A percentile compares a stretch with the other conserved stretches of the same genome.
These are phyloP conservation scores for Rhodinocichla rosea DNA, from an alignment of 2,113 vertebrate genomes.

Conservation along the genomic window DNA sequence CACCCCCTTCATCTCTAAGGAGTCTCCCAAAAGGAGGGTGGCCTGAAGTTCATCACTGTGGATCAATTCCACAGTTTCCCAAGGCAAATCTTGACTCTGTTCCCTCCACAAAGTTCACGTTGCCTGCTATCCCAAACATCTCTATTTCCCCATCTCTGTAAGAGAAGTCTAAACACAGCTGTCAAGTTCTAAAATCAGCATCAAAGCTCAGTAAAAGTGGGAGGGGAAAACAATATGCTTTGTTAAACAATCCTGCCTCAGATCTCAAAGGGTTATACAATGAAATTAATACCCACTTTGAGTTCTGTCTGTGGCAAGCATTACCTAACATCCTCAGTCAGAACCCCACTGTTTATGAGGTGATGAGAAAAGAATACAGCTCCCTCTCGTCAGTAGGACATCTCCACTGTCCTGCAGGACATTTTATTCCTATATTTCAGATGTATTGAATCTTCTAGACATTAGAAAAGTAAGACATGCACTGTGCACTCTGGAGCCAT, in stretches of 20 bases:
- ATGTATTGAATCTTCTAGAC: background rate
- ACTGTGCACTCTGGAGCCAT: background rate
- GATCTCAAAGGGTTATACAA: constrained; percentile 34
- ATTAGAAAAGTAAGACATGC: background rate
- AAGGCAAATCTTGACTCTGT: background rate
- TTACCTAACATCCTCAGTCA: constrained; percentile 56
- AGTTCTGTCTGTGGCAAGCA: constrained; percentile 32
- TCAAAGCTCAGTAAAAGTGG: constrained; percentile 54
- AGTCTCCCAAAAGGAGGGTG: background rate
- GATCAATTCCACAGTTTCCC: background rate
- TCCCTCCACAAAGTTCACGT: background rate
- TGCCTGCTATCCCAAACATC: constrained; percentile 3
- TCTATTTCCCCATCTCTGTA: background rate
- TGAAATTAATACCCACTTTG: constrained; percentile 39
- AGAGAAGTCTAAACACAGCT: constrained; percentile 63
- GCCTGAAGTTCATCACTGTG: background rate
- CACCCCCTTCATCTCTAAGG: background rate
- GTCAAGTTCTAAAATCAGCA: constrained; percentile 58
- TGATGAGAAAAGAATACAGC: constrained; percentile 61
- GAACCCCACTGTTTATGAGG: constrained; percentile 49
- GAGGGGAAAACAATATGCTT: constrained; percentile 34
- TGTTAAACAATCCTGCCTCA: constrained; percentile 38
- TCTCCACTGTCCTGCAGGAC: background rate
- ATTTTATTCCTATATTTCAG: background rate
- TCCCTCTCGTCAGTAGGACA: constrained; percentile 37